Evolutionary conservation across 2,888 invertebrate species (phyloP).

Genomic region (Drosophila fungiperda): DNA sequence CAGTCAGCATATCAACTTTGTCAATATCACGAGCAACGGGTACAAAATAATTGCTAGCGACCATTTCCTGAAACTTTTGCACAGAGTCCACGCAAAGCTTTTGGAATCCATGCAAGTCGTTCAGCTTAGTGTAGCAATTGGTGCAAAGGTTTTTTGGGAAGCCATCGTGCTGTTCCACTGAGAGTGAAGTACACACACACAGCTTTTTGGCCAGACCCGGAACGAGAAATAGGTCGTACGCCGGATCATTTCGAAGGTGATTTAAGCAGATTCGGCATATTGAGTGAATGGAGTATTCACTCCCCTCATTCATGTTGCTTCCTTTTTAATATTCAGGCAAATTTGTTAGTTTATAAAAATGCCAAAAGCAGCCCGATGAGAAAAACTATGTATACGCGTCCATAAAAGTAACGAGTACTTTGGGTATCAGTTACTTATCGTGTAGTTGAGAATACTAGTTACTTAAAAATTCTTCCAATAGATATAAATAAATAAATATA

Average conservation of each 20-base stretch:
- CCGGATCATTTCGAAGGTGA: slow-evolving; percentile 61
- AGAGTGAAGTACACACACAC: slow-evolving; percentile 78
- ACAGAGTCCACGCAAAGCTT: slow-evolving; percentile 78
- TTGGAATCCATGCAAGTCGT: slow-evolving; percentile 81
- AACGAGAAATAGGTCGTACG: slow-evolving; percentile 74
- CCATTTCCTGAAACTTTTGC: slow-evolving; percentile 75
- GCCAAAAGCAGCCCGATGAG: slow-evolving; percentile 30
- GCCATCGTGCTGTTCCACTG: slow-evolving; percentile 80
- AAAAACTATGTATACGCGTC: slow-evolving; percentile 63
- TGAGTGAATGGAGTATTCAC: slow-evolving; percentile 68
- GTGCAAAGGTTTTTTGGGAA: slow-evolving; percentile 80
- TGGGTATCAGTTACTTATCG: slow-evolving; percentile 45
- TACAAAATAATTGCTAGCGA: slow-evolving; percentile 56
- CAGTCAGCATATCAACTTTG: slow-evolving; percentile 65
- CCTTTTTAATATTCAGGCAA: slow-evolving; percentile 6
- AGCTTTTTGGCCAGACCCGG: slow-evolving; percentile 81
- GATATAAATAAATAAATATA: neutral
- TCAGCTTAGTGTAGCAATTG: slow-evolving; percentile 69
- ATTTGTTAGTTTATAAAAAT: slow-evolving; percentile 13
- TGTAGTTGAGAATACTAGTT: slow-evolving; percentile 28
- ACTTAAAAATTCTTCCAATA: slow-evolving; percentile 16
- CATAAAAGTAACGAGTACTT: slow-evolving; percentile 45
- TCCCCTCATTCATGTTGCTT: slow-evolving; percentile 54
- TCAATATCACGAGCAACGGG: slow-evolving; percentile 42
- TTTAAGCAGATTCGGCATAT: slow-evolving; percentile 82